phyloP scores from a whole-genome alignment of 2,888 invertebrate species.

The Chydorus sphaericus region DNA sequence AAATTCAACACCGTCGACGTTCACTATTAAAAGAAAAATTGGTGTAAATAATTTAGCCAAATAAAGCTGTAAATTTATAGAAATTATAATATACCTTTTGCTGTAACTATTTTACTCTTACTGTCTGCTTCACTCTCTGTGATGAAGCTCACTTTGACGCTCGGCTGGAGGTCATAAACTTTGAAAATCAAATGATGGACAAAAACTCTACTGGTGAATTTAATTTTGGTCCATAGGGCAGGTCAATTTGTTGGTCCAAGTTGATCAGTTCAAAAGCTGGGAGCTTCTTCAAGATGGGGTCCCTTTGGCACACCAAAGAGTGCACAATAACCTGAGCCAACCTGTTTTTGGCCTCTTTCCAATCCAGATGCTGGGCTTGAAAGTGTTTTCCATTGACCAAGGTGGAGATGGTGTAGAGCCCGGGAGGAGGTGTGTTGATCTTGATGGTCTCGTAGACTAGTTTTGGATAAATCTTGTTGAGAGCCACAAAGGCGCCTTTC shows the following conservation, averaged over 20 bases:
- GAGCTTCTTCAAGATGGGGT: neutral
- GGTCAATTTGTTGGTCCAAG: too few species aligned
- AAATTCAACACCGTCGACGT: too few species aligned
- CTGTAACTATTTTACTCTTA: conserved; percentile 19
- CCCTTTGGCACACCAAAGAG: neutral
- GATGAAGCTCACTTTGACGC: too few species aligned
- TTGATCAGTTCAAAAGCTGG: too few species aligned
- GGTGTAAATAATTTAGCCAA: too few species aligned
- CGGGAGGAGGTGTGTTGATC: neutral
- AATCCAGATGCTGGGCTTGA: neutral
- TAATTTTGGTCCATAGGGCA: too few species aligned
- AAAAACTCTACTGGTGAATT: too few species aligned
- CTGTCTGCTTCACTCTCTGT: conserved; percentile 21
- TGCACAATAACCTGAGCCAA: neutral
- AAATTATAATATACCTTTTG: neutral
- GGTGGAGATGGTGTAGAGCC: neutral
- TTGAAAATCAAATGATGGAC: too few species aligned
- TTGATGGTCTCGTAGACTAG: neutral
- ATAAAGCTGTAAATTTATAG: neutral
- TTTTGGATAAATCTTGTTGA: conserved; percentile 5
- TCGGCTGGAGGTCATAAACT: too few species aligned
- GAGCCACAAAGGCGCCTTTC: conserved; percentile 2
- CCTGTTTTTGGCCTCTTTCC: neutral
- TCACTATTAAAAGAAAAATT: too few species aligned
- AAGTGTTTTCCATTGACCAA: neutral